A percentile compares a stretch with the other conserved stretches of the same genome.
Evolutionary conservation across 2,113 vertebrate species (phyloP).

Genomic region (Psittacus erithacus): DNA sequence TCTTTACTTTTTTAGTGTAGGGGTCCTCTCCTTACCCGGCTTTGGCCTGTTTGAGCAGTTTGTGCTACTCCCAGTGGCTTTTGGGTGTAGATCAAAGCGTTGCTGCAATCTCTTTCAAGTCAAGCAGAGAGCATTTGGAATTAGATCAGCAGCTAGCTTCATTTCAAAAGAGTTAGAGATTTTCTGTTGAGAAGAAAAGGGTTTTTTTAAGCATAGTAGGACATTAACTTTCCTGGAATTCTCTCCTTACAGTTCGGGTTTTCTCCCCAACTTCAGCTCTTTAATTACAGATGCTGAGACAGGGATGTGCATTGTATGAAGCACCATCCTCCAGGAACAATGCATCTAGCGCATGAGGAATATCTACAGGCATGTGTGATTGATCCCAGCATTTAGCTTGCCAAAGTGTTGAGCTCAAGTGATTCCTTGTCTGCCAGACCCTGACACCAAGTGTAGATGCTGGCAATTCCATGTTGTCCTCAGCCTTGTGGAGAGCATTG

Average conservation of each 20-base stretch:
- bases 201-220: background rate
- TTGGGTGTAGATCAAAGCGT: conserved; percentile 66
- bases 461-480: background rate
- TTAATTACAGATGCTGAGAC: background rate
- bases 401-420: background rate
- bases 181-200: background rate
- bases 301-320: background rate
- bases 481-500: background rate
- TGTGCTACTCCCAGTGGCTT: conserved; percentile 59
- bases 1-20: background rate
- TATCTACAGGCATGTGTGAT: background rate
- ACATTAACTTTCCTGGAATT: background rate
- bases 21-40: conserved; percentile 23
- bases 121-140: conserved; percentile 58
- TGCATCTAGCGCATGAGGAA: background rate
- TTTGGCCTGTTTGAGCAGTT: conserved; percentile 49
- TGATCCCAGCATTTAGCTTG: background rate
- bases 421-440: background rate
- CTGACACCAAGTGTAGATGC: background rate
- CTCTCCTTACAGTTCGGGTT: background rate
- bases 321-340: background rate
- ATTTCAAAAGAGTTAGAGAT: conserved; percentile 41
- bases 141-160: conserved; percentile 46
- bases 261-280: background rate
- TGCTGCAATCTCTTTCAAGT: conserved; percentile 66